A percentile compares a stretch with the other conserved stretches of the same genome.
Evolutionary conservation across 2,797 vertebrate genomes (phyloP).

Genomic region (Macropus fuliginosus): DNA sequence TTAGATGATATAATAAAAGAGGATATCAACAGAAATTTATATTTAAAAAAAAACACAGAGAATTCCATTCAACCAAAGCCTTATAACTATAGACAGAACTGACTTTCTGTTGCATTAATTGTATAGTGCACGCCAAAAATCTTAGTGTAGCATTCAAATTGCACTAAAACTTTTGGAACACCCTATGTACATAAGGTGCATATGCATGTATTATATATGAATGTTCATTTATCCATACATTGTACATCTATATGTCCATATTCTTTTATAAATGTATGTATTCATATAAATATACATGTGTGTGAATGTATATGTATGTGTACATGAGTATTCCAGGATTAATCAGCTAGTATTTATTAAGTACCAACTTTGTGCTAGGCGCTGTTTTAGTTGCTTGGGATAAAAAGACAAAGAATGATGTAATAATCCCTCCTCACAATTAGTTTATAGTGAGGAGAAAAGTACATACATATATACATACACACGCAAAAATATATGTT

Average conservation of each 20-base stretch:
- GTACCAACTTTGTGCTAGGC: no score
- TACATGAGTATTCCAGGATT: no score
- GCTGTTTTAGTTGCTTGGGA: background rate
- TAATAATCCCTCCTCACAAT: background rate
- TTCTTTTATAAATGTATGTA: no score
- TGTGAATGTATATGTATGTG: no score
- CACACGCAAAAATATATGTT: background rate
- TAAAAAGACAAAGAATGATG: background rate
- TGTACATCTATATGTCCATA: no score
- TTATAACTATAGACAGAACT: background rate
- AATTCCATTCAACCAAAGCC: background rate
- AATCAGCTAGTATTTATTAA: background rate
- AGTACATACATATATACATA: background rate
- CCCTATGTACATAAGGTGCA: no score
- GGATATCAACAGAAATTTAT: background rate
- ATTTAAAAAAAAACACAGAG: background rate
- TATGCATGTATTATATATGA: background rate
- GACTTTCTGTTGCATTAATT: background rate
- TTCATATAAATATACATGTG: no score
- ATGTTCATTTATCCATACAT: background rate
- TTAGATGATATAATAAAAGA: background rate
- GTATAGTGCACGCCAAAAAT: background rate
- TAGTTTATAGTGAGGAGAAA: background rate
- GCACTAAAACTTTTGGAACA: background rate
- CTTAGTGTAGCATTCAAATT: background rate